These are phyloP conservation scores for Fukomys damarensis DNA, from an alignment of 2,113 vertebrate species.

Conservation along the genomic window DNA sequence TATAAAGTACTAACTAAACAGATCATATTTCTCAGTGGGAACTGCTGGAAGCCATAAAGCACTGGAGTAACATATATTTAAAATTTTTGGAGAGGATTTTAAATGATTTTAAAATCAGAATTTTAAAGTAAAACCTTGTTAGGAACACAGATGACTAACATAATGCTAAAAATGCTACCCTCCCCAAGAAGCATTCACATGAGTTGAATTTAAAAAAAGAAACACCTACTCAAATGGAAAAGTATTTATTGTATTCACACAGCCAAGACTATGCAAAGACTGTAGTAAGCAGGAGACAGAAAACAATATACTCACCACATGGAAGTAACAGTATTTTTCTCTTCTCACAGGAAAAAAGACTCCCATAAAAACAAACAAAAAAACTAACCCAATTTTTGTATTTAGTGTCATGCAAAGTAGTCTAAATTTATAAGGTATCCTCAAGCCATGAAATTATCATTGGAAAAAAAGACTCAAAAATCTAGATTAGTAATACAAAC, in stretches of 20 bases:
- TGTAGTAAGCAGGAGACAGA: not conserved
- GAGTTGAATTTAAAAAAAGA: not conserved
- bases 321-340: not conserved
- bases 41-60: not conserved
- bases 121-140: slow-evolving; percentile 13
- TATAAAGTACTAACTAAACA: not conserved
- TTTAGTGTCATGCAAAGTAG: not conserved
- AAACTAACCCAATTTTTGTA: not conserved
- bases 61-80: not conserved
- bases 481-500: not conserved
- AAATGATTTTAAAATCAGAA: slow-evolving; percentile 21
- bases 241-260: not conserved
- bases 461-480: not conserved
- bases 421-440: slow-evolving; percentile 18
- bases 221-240: not conserved
- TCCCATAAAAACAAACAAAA: not conserved
- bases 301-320: not conserved
- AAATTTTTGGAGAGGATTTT: not conserved
- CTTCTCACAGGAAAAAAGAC: not conserved
- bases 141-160: not conserved
- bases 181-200: not conserved
- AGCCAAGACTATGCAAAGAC: not conserved
- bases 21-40: not conserved
- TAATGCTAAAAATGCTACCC: slow-evolving; percentile 5
- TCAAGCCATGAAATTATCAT: not conserved